Evolutionary conservation across 1,140 invertebrate species (phyloP).

Genomic region (Drosophila kanapiae): DNA sequence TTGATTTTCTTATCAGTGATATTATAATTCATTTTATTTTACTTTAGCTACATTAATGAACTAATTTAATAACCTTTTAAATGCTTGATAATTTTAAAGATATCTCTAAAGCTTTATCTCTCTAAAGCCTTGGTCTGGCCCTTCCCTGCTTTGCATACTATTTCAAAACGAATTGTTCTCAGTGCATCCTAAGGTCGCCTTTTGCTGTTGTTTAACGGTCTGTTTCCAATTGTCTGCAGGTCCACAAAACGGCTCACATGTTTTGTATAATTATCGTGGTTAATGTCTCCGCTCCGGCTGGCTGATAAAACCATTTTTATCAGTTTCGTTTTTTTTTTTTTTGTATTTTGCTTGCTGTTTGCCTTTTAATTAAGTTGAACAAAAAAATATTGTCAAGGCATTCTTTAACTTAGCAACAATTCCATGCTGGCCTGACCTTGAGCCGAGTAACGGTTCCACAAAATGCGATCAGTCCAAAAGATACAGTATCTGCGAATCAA

Average conservation of each 20-base stretch:
- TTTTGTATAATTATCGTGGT: constrained; percentile 83
- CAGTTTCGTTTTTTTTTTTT: constrained; percentile 27
- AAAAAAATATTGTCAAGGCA: constrained; percentile 57
- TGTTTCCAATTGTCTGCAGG: constrained; percentile 47
- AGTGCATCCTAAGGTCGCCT: constrained; percentile 49
- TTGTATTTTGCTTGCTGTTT: constrained; percentile 61
- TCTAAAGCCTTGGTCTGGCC: too few relatives aligned
- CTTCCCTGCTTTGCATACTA: neutral
- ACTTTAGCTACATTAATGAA: neutral
- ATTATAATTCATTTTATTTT: neutral
- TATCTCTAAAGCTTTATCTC: neutral
- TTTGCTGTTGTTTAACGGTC: constrained; percentile 18
- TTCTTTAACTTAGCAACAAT: constrained; percentile 56
- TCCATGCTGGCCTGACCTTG: constrained; percentile 57
- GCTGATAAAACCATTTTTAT: constrained; percentile 51
- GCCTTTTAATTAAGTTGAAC: constrained; percentile 83
- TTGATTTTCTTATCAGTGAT: too few relatives aligned
- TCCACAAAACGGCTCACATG: constrained; percentile 60
- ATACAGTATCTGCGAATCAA: constrained; percentile 52
- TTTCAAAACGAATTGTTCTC: neutral
- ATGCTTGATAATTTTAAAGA: neutral
- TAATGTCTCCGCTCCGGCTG: constrained; percentile 67
- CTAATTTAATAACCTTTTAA: neutral
- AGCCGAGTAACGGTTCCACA: constrained; percentile 14
- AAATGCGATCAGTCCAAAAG: constrained; percentile 41